Base-by-base conservation (phyloP, 2,113 vertebrate genomes). In the Drymodes brunneopygia region DNA sequence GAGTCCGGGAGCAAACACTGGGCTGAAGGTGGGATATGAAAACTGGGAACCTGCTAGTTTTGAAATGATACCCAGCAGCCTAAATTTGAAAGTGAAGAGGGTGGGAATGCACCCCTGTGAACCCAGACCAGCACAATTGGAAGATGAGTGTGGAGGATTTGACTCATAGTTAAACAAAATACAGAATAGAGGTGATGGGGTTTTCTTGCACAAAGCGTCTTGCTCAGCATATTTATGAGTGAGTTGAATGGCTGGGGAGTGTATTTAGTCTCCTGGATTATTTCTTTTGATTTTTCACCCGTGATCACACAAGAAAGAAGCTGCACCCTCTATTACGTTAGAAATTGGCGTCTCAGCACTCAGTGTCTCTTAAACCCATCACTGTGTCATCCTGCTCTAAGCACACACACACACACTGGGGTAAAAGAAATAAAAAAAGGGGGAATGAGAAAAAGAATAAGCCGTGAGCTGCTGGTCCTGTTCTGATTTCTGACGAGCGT, bases 401-500 rank as follows among this genome's bases (percentile, higher is more conserved):
- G 73, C 64, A 72, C 50, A 42, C 35, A 47, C 83, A 48, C 44
- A 2, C 40, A 42, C 58, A 29, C 35, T 22, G 38, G 44, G 29
- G 18, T 0, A 1, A 38, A 38, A 18, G 44, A 6, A 15, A 42
- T 44, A 53, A 40, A 64, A 64, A 35, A 17, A 8, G 24, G 29
- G 42, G 29, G 16, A 72, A 22, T 67, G 42, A 51, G 71, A 61
- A 80, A 85, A 66, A 81, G 54, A 71, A 91, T 93, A 88, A 90
- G 67, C 82, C 82, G 4, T 51, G 86, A 93, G 87, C 81, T 89
- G 69, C 91, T 74, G 67, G 78, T 91, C 92, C 94, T 91, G 93
- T 57, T 91, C 94, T 94, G 44, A 64, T 92, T 95, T 90, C 81
- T 97, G 96, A 97, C 84, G 95, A 97, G 94, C 31, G 50, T 97